phyloP scores from a whole-genome alignment of 2,113 vertebrate species.

The Pteronura brasiliensis region DNA sequence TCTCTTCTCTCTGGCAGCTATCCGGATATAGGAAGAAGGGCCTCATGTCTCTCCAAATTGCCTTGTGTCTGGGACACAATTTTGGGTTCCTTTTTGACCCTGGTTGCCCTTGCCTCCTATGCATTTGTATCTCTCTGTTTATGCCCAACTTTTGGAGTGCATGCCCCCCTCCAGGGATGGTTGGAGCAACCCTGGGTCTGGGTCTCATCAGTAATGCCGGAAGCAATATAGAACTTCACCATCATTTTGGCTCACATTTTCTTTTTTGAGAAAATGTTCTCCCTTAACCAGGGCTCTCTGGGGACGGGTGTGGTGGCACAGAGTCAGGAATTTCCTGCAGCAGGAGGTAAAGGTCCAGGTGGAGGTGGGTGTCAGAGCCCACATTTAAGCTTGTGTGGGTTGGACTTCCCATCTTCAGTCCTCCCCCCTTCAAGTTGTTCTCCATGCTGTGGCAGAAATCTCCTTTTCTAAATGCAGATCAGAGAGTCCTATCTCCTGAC shows the following conservation, averaged over 20 bases:
- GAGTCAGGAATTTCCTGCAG: background rate
- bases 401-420: rapidly evolving
- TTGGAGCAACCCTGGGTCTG: background rate
- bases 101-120: background rate
- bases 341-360: background rate
- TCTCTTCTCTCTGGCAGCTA: background rate
- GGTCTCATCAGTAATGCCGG: background rate
- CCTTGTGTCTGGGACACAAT: background rate
- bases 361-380: background rate
- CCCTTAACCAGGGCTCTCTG: background rate
- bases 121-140: background rate
- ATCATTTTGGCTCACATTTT: background rate
- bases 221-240: background rate
- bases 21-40: background rate
- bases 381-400: background rate
- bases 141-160: background rate
- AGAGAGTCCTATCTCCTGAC: background rate
- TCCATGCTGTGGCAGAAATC: background rate
- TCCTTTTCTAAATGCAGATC: background rate
- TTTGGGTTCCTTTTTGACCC: background rate
- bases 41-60: background rate
- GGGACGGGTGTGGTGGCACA: background rate
- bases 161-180: background rate
- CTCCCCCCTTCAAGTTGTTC: background rate
- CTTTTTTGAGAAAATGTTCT: background rate